Evolutionary conservation across 2,797 vertebrate genomes (phyloP).

Genomic region (Megalops cyprinoides): DNA sequence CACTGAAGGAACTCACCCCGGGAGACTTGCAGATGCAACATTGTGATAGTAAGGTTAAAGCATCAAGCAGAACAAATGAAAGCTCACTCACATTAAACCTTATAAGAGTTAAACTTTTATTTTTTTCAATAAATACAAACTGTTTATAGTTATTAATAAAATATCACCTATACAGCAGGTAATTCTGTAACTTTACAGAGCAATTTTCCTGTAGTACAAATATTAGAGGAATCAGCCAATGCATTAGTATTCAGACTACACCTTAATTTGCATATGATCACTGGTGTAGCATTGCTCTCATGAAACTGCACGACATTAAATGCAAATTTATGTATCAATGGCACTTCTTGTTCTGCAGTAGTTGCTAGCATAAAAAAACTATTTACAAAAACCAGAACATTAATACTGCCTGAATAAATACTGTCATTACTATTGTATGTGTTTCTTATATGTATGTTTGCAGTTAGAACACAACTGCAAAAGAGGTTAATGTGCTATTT

Average conservation of each 20-base stretch:
- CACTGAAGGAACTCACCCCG: too few relatives aligned
- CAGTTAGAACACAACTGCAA: conserved; percentile 44
- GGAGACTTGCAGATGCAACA: not conserved
- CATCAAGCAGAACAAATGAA: conserved; percentile 58
- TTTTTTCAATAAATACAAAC: conserved; percentile 98
- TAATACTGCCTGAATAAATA: conserved; percentile 48
- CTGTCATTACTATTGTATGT: conserved; percentile 5
- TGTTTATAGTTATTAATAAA: conserved; percentile 83
- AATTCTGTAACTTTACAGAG: conserved; percentile 73
- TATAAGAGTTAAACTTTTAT: too few relatives aligned
- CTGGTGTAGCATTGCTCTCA: conserved; percentile 49
- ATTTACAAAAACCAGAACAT: conserved; percentile 30
- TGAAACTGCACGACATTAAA: conserved; percentile 50
- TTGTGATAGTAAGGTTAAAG: conserved; percentile 6
- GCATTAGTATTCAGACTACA: conserved; percentile 32
- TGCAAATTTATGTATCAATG: conserved; percentile 63
- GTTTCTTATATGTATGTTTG: conserved; percentile 57
- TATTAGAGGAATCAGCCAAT: conserved; percentile 51
- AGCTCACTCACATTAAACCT: too few relatives aligned
- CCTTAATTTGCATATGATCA: conserved; percentile 55
- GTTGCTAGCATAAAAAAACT: conserved; percentile 74
- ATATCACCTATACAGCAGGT: conserved; percentile 63
- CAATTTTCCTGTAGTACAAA: conserved; percentile 65
- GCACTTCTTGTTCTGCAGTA: conserved; percentile 73
- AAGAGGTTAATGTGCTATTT: not conserved